These are phyloP conservation scores for Girardinus metallicus DNA, from an alignment of 2,797 vertebrate species.

Conservation along the genomic window DNA sequence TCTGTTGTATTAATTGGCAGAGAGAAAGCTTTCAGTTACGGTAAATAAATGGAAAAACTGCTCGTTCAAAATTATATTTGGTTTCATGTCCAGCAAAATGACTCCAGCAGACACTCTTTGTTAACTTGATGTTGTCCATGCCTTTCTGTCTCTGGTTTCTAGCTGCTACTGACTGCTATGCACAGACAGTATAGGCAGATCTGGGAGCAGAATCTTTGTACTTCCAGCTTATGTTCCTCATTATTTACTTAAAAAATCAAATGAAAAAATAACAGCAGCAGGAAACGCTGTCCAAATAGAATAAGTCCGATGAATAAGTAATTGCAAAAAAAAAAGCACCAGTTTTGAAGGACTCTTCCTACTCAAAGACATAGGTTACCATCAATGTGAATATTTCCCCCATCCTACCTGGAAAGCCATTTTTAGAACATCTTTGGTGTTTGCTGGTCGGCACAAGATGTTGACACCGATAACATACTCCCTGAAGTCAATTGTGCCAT, in stretches of 20 bases:
- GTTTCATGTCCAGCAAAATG: constrained; percentile 29
- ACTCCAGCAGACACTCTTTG: constrained; percentile 57
- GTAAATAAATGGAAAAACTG: constrained; percentile 15
- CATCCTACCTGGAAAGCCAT: constrained; percentile 92
- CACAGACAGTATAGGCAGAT: constrained; percentile 12
- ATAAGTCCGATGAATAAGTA: background rate
- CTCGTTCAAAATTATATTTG: constrained; percentile 40
- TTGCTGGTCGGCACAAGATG: constrained; percentile 93
- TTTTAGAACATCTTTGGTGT: constrained; percentile 92
- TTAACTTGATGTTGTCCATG: constrained; percentile 66
- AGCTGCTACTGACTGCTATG: constrained; percentile 21
- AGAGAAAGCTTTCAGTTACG: constrained; percentile 9
- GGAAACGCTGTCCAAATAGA: background rate
- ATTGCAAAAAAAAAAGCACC: background rate
- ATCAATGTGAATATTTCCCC: background rate
- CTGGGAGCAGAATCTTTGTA: background rate
- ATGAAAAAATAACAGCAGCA: background rate
- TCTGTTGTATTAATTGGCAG: background rate
- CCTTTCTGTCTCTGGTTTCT: constrained; percentile 43
- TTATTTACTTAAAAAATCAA: background rate
- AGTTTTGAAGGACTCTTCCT: background rate
- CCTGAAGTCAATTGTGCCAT: constrained; percentile 97
- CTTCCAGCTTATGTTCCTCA: background rate
- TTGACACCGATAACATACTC: constrained; percentile 98
- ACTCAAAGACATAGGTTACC: background rate